Evolutionary conservation across 2,113 vertebrate species (phyloP), one percentile per base, ranked within the genome.

Genomic region (Colaptes auratus): DNA sequence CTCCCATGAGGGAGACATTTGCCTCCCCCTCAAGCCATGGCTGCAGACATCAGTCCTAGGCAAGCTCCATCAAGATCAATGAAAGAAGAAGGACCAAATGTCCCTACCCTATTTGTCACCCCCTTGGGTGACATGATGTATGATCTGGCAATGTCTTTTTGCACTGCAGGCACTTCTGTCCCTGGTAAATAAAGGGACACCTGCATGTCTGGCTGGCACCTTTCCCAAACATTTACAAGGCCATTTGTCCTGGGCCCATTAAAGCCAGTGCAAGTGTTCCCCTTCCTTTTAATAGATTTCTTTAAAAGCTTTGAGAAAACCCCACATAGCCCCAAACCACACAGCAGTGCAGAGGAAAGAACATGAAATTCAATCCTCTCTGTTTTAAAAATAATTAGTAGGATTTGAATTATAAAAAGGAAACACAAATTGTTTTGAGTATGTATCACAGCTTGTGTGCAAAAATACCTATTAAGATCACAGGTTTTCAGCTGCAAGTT

Each of bases 81-180:
- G 1, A 18, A n/a, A 61, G 58, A n/a, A 61, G 58, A 39, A 79
- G 35, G n/a, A 65, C 5, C 4, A 35, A 70, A 23, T 3, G 1
- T 3, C 19, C 9, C 28, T 23, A 23, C 8, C 12, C 10, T 42
- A 36, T 55, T 42, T 72, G 74, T 70, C 16, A 66, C 24, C 3
- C 4, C 17, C 10, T 0, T 4, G 8, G 10, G 53, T n/a, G 23
- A 59, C 9, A 9, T 1, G 0, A 25, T 1, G 1, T 64, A n/a
- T 56, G 46, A 13, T 75, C 48, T 86, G 65, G 53, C 44, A 89
- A 28, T 33, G 23, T 35, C 12, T 70, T 85, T 85, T 79, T 86
- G 63, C 24, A 63, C 12, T 2, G 1, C 30, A 13, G 13, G 19
- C 2, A 1, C 46, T 66, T 84, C 71, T 82, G 52, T 63, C 13